Base-by-base conservation (phyloP, 2,888 invertebrate species). In the Helicoverpa assulta region DNA sequence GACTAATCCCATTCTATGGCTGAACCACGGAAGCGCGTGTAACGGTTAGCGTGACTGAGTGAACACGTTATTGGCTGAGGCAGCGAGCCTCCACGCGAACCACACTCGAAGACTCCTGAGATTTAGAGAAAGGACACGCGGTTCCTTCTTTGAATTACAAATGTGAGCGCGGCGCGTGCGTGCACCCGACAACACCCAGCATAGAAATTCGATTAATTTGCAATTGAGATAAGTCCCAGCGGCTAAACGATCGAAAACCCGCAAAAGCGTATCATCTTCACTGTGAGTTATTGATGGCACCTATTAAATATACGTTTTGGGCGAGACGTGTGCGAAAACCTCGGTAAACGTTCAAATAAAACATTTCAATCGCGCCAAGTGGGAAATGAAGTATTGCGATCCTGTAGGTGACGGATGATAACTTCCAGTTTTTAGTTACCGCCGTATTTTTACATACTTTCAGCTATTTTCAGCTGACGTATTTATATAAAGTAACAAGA, bases 241-340 rank as follows among this genome's bases (percentile, higher is more conserved):
- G 86, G 88, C 88, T 91, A 92, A 93, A 87, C 90, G 91, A 90
- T 92, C 89, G 90, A 89, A 88, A 90, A 89, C 89, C 90, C 89
- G 88, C 90, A 89, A 92, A 89, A 90, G 88, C 91, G 93, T 93
- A 94, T 94, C 93, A 93, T 94, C 91, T 93, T 91, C 88, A 84
- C 88, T 84, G 89, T 87, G 90, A 90, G 95, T 96, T 96, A 96
- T 96, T 96, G 95, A 96, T 96, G 93, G 92, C 90, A 88, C 88
- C 94, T 93, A 96, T 96, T 95, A 96, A 95, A 95, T 94, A 93
- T 91, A 93, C 93, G 93, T 95, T 95, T 93, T 87, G 90, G 85
- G 80, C 83, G 85, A 88, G 87, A 89, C 88, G 90, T 89, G 89
- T 89, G 85, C 85, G 85, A 82, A 81, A 87, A 90, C 90, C 86